A percentile compares a stretch with the other conserved stretches of the same genome.
Conservation (phyloP, 2,797 vertebrate species). For the Enteromius viviparus region DNA sequence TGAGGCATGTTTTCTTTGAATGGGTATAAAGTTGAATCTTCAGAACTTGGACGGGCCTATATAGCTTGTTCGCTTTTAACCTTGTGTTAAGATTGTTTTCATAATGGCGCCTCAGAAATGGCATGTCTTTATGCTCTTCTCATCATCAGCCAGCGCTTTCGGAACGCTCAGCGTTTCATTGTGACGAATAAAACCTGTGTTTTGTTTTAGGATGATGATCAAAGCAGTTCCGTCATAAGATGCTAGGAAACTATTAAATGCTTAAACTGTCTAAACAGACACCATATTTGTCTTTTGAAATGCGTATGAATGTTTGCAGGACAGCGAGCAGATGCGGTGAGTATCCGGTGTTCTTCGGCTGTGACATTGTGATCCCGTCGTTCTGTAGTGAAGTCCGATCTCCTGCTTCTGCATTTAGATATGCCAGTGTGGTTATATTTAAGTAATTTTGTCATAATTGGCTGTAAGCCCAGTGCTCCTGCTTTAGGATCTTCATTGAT, state of each 20-base stretch:
- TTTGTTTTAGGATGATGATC: background rate
- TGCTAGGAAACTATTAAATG: no score
- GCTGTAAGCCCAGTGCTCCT: conserved; percentile 47
- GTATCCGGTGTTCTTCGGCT: conserved; percentile 47
- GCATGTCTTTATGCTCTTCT: conserved; percentile 17
- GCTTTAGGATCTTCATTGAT: conserved; percentile 48
- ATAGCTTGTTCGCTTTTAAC: conserved; percentile 68
- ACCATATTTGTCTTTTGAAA: background rate
- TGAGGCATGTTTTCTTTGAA: conserved; percentile 59
- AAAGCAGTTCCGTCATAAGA: background rate
- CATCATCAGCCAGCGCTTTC: background rate
- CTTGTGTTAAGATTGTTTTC: conserved; percentile 63
- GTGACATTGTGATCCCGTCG: conserved; percentile 42
- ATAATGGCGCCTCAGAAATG: conserved; percentile 40
- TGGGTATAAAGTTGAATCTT: conserved; percentile 62
- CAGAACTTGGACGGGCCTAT: conserved; percentile 66
- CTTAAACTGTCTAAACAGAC: background rate
- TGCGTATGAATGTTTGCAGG: background rate
- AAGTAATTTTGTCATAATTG: conserved; percentile 57
- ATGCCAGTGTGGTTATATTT: conserved; percentile 58
- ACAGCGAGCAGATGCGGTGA: background rate
- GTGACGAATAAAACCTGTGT: background rate
- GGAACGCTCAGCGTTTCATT: background rate
- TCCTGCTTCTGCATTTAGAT: conserved; percentile 49
- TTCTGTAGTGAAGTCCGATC: conserved; percentile 55